Base-by-base conservation (phyloP, 2,113 vertebrate genomes). In the Pelobates fuscus region DNA sequence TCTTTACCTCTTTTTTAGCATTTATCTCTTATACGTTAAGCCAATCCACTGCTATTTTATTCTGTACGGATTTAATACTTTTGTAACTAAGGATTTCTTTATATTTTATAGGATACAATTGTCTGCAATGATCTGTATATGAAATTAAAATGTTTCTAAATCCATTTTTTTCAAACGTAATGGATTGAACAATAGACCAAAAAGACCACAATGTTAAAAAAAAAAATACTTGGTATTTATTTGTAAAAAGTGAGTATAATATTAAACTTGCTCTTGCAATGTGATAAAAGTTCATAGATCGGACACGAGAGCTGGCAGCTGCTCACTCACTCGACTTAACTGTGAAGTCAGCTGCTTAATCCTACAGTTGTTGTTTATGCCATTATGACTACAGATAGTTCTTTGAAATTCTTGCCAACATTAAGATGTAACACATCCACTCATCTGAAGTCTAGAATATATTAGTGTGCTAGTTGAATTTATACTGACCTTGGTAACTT, bases 341-440 rank as follows among this genome's bases (percentile, higher is more conserved):
- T 63, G 27, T 72, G 52, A 54, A 52, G 70, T 72, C 70, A 72
- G 59, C 70, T 72, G 70, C 70, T 62, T 72, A 63, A 63, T 21
- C 46, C 70, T 54, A 44, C 59, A 72, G 59, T 54, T 63, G 69
- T 37, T 58, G 55, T n/a, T 26, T 70, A 60, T 64, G 27, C 26
- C 59, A 71, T 63, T 41, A 71, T 30, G 26, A 52, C 58, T 54
- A 63, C 26, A 63, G 59, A 61, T 26, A 52, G 20, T 72, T 62
- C 70, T 72, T 72, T 72, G 70, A 72, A 54, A 72, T 63, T 21
- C 18, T 25, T 54, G 59, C 70, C 70, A 63, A 72, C 3, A 54
- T 20, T 63, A 63, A 32, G 59, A 72, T 37, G 26, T 63, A 72
- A 63, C 32, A 43, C 27, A n/a, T 32, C 17, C 4, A 1, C 8